Evolutionary conservation across 1,140 invertebrate species (phyloP).

Genomic region (Drosophila baimaii): DNA sequence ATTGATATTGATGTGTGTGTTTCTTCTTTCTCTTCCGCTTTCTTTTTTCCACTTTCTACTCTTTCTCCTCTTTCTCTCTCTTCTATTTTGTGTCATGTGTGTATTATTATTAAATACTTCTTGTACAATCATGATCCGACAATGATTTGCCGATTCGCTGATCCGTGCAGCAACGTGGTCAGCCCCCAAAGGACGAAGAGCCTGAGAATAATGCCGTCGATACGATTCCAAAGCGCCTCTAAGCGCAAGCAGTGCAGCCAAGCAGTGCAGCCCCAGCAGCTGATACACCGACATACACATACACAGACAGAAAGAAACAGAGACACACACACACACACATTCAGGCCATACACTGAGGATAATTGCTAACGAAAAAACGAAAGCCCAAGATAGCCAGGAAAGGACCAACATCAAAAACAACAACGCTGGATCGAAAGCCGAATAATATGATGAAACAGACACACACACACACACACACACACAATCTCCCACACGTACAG

Average conservation of each 20-base stretch:
- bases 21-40: constrained; percentile 66
- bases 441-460: constrained; percentile 13
- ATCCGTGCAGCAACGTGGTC: constrained; percentile 70
- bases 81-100: constrained; percentile 64
- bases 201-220: constrained; percentile 80
- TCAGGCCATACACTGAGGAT: constrained; percentile 32
- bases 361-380: constrained; percentile 21
- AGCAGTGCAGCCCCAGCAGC: constrained; percentile 66
- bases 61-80: constrained; percentile 49
- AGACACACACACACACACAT: constrained; percentile 18
- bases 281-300: constrained; percentile 39
- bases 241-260: constrained; percentile 58
- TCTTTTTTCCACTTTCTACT: constrained; percentile 63
- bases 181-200: constrained; percentile 80
- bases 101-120: constrained; percentile 52
- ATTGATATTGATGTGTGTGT: constrained; percentile 51
- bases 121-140: constrained; percentile 27
- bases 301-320: constrained; percentile 14
- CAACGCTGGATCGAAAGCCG: constrained; percentile 44
- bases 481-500: constrained; percentile 24
- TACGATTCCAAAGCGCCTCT: constrained; percentile 80
- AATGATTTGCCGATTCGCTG: constrained; percentile 38
- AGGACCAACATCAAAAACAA: constrained; percentile 53
- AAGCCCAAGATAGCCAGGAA: constrained; percentile 23
- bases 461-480: constrained; percentile 24